Base-by-base conservation (phyloP, 2,797 vertebrate genomes). In the Basileuterus tristriatus region DNA sequence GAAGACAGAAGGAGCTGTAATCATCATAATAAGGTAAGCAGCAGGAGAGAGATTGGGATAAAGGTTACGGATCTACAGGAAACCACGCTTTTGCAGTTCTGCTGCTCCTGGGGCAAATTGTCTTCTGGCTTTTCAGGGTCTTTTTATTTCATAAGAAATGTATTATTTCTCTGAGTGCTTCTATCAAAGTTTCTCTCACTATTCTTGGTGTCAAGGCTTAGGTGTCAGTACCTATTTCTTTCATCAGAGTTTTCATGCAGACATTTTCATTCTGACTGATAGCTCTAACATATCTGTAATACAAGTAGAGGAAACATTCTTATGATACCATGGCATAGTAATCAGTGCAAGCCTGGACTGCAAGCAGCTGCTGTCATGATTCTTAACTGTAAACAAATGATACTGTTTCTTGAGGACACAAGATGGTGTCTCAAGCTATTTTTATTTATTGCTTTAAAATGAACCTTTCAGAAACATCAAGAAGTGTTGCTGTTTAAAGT, bases 321-420 rank as follows among this genome's bases (percentile, higher is more conserved):
- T 58, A 16, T 37, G 49, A 91, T 87, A 36, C 68, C 68, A 49
- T 43, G 36, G 79, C 50, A 62, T 59, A 91, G 83, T 83, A 77
- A 89, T 91, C 64, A 86, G n/a, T 49, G 29, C 0, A 1, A 90
- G 80, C 76, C 62, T 62, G 20, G 56, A 58, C 65, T 75, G 55
- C 36, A 55, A 63, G 72, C 84, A 96, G 87, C 82, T 96, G 90
- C 90, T 94, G 65, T 87, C 65, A 37, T 70, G 64, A 83, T 93
- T 89, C 87, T 90, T 78, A 71, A 41, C 64, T 65, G 84, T 90
- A 92, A 95, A 96, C 53, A 93, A 94, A 92, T 72, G 62, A 83
- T 65, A 65, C 86, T 70, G 26, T 87, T 96, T 92, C 79, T 89
- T 94, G 75, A 95, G 87, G 92, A 87, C 83, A 91, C 69, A 89